Evolutionary conservation across 1,140 invertebrate species (phyloP).

Genomic region (Oryzaephilus surinamensis): DNA sequence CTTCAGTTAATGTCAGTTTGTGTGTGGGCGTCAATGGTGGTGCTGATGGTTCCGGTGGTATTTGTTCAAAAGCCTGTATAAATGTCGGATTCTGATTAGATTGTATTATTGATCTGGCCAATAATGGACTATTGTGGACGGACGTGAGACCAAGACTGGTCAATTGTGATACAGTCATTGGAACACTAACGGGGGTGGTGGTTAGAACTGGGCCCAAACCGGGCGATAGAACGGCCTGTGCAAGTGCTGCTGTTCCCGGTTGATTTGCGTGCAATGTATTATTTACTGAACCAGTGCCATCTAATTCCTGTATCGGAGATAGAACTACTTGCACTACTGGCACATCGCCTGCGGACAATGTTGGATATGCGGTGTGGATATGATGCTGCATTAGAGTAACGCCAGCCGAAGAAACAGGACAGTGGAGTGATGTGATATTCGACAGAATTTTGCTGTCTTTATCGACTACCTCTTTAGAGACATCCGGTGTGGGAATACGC

Average conservation of each 20-base stretch:
- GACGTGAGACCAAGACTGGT: constrained; percentile 33
- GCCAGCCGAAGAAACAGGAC: too few species aligned
- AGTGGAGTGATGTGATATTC: too few species aligned
- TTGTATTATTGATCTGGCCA: constrained; percentile 33
- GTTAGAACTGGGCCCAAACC: constrained; percentile 49
- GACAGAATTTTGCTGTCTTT: too few species aligned
- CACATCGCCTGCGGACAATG: constrained; percentile 40
- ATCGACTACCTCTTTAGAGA: constrained; percentile 63
- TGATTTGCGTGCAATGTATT: constrained; percentile 57
- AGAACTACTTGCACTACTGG: constrained; percentile 65
- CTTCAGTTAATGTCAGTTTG: constrained; percentile 21
- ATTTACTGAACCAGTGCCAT: constrained; percentile 51
- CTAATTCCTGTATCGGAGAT: constrained; percentile 66
- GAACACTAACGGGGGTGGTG: constrained; percentile 39
- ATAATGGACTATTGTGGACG: constrained; percentile 34
- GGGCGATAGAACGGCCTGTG: constrained; percentile 57
- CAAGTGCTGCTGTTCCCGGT: constrained; percentile 55
- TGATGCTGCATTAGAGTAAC: constrained; percentile 54
- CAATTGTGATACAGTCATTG: constrained; percentile 35
- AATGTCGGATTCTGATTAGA: constrained; percentile 21
- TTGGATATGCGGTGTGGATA: constrained; percentile 42
- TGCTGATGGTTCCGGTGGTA: constrained; percentile 14
- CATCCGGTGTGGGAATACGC: constrained; percentile 76
- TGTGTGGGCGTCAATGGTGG: constrained; percentile 13
- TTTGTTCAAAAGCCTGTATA: constrained; percentile 23